Base-by-base conservation (phyloP, 2,888 invertebrate species). In the Eledona agricola region DNA sequence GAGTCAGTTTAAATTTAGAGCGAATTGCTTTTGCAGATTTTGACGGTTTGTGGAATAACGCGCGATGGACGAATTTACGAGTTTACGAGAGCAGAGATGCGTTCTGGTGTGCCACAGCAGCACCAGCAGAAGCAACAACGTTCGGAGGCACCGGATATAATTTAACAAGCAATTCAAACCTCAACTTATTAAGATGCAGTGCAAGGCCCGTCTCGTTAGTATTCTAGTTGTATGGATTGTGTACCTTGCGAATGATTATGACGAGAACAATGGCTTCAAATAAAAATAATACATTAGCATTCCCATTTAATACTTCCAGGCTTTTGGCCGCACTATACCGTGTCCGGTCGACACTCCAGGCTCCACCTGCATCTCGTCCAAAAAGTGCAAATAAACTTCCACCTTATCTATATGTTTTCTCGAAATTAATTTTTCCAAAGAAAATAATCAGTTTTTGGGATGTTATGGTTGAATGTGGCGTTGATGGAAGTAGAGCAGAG, bases 141-240 rank as follows among this genome's bases (percentile, higher is more conserved):
- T 23, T 2, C n/a, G n/a, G n/a, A n/a, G n/a, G n/a, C 58, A 66
- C 69, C 69, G 69, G 69, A 69, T 69, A 66, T 66, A 60, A 59
- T 59, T 66, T 68, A 67, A 66, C 66, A 67, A 59, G 64, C 67
- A 66, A 66, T 63, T 67, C 65, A 62, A 67, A 68, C 65, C 63
- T 67, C 58, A 59, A 59, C 62, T 68, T 61, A 65, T 68, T 68
- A 69, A 66, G 65, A 69, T 69, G 65, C 68, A 66, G 58, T 31
- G 45, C 63, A 54, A 47, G 62, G 57, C 57, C 54, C 29, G 55
- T 59, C 67, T 65, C 58, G 56, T 69, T 69, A 64, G 64, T 66
- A 69, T 69, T 63, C 69, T 43, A 60, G 49, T 53, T 51, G 63
- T 60, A 63, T 35, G 37, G 23, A 42, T 42, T 59, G 63, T 62